Evolutionary conservation across 2,113 vertebrate genomes (phyloP).

Genomic region (Apistogramma diplotaenia): DNA sequence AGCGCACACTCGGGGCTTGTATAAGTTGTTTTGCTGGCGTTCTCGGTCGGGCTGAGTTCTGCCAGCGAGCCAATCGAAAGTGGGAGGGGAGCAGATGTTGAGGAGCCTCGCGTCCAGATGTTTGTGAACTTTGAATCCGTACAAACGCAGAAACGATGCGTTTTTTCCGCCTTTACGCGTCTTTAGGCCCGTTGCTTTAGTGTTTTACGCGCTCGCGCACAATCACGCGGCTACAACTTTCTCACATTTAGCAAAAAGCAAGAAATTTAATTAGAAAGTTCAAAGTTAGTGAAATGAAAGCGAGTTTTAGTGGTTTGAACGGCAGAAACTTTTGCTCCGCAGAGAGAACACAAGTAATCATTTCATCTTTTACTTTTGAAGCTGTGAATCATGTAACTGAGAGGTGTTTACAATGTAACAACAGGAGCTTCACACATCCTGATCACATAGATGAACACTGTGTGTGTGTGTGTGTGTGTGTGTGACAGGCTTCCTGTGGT

Average conservation of each 20-base stretch:
- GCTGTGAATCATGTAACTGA: not conserved
- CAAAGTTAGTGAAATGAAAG: rapidly evolving
- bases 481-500: slow-evolving; percentile 71
- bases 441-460: slow-evolving; percentile 5
- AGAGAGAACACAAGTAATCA: not conserved
- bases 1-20: slow-evolving; percentile 55
- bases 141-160: not conserved
- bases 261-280: not conserved
- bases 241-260: not conserved
- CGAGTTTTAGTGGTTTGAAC: not conserved
- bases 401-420: not conserved
- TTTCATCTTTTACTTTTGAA: rapidly evolving
- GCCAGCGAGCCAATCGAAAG: slow-evolving; percentile 72
- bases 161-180: slow-evolving; percentile 6
- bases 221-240: rapidly evolving
- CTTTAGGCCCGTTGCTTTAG: not conserved
- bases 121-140: slow-evolving; percentile 41
- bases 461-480: slow-evolving; percentile 48
- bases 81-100: slow-evolving; percentile 81
- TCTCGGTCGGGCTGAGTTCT: slow-evolving; percentile 56
- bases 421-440: not conserved
- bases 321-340: not conserved
- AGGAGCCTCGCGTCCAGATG: slow-evolving; percentile 74
- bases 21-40: slow-evolving; percentile 78
- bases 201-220: not conserved